Percentiles rank a stretch among this genome's conserved stretches.
Conservation (phyloP, 2,888 invertebrate genomes). For the Tenthredo scrophulariae region DNA sequence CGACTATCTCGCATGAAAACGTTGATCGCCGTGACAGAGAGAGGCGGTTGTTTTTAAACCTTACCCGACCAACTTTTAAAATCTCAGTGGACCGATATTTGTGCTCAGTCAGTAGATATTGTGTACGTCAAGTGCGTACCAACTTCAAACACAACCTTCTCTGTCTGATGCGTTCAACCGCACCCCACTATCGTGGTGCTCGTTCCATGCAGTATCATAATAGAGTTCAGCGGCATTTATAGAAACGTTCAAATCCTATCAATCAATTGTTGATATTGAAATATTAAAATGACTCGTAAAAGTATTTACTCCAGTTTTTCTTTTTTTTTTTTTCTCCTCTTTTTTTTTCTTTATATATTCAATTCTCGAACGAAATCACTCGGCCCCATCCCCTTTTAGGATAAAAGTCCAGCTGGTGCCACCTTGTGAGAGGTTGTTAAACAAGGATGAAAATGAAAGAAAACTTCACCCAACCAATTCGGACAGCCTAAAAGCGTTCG, state of each 20-base stretch:
- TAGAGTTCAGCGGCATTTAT: too few relatives aligned
- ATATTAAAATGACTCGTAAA: constrained; percentile 1
- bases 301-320: neutral
- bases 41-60: too few relatives aligned
- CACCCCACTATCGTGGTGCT: constrained; percentile 18
- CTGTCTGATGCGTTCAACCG: constrained; percentile 24
- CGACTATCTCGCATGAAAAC: too few relatives aligned
- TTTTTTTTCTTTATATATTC: neutral
- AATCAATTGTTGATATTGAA: constrained; percentile 34
- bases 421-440: constrained; percentile 3
- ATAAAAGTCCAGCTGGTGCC: neutral
- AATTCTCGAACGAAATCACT: constrained; percentile 1
- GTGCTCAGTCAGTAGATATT: constrained; percentile 34
- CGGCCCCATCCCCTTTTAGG: neutral
- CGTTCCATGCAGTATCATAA: constrained; percentile 15
- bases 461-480: neutral
- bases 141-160: constrained; percentile 42
- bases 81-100: too few relatives aligned
- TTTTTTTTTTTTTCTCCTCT: neutral
- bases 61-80: too few relatives aligned
- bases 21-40: too few relatives aligned
- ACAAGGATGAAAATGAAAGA: neutral
- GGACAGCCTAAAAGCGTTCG: constrained; percentile 2
- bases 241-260: neutral
- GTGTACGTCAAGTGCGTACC: constrained; percentile 29